Evolutionary conservation across 2,113 vertebrate genomes (phyloP).

Genomic region (Otis tarda): DNA sequence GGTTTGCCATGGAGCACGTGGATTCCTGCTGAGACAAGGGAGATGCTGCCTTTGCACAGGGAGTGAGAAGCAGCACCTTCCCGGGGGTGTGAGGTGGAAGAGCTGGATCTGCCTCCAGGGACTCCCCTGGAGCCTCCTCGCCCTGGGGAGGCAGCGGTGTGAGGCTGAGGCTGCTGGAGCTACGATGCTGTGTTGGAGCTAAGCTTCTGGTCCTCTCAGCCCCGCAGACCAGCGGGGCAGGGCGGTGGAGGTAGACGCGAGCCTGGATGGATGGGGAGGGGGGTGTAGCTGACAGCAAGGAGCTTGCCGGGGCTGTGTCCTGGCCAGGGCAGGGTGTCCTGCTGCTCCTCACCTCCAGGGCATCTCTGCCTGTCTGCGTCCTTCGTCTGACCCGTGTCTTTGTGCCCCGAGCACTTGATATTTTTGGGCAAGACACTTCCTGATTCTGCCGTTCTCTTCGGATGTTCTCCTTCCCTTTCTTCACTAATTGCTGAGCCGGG

Average conservation of each 20-base stretch:
- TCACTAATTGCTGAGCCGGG: not conserved
- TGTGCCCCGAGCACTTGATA: not conserved
- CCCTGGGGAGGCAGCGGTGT: fast-evolving
- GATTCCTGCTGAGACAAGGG: not conserved
- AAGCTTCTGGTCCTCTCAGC: not conserved
- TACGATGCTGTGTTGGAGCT: not conserved
- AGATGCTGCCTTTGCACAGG: not conserved
- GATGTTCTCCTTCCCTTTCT: not conserved
- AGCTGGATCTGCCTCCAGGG: not conserved
- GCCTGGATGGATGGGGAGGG: not conserved
- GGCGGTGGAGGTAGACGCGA: not conserved
- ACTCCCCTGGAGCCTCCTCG: fast-evolving
- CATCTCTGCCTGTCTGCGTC: not conserved
- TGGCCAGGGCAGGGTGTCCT: not conserved
- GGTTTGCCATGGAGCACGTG: not conserved
- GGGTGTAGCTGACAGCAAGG: not conserved
- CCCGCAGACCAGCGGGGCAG: not conserved
- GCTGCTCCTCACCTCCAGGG: not conserved
- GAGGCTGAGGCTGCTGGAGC: not conserved
- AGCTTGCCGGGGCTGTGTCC: not conserved
- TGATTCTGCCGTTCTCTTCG: not conserved
- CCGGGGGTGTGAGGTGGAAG: not conserved
- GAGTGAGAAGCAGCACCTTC: not conserved
- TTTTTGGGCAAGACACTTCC: not conserved
- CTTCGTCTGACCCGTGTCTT: not conserved